phyloP scores from a whole-genome alignment of 1,140 invertebrate species.

The Triops longicaudatus region DNA sequence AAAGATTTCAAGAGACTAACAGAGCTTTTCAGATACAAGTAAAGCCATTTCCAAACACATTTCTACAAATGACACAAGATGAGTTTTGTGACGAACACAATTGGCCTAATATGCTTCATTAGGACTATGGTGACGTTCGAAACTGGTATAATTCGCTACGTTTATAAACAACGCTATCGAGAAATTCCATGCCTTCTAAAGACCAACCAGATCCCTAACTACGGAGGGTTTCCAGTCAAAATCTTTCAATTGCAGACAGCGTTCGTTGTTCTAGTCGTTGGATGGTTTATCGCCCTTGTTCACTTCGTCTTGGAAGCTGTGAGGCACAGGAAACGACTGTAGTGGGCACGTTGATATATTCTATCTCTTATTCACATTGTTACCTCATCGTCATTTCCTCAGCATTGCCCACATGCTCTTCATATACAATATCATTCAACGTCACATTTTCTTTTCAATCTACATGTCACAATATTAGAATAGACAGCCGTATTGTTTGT shows the following conservation, averaged over 20 bases:
- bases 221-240: background rate
- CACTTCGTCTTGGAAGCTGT: too few species aligned
- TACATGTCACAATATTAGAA: too few species aligned
- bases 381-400: too few species aligned
- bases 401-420: too few species aligned
- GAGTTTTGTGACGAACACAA: background rate
- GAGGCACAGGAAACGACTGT: too few species aligned
- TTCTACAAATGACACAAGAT: background rate
- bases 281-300: background rate
- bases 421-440: too few species aligned
- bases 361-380: too few species aligned
- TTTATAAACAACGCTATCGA: background rate
- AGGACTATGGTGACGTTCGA: background rate
- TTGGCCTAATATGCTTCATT: background rate
- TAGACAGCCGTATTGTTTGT: too few species aligned
- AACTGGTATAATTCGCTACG: background rate
- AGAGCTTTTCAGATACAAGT: background rate
- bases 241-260: background rate
- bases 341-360: too few species aligned
- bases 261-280: background rate
- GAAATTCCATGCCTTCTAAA: background rate
- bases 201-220: background rate
- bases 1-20: background rate
- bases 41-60: background rate
- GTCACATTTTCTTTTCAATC: too few species aligned